Evolutionary conservation across 2,113 vertebrate species (phyloP).

Genomic region (Callaeas wilsoni): DNA sequence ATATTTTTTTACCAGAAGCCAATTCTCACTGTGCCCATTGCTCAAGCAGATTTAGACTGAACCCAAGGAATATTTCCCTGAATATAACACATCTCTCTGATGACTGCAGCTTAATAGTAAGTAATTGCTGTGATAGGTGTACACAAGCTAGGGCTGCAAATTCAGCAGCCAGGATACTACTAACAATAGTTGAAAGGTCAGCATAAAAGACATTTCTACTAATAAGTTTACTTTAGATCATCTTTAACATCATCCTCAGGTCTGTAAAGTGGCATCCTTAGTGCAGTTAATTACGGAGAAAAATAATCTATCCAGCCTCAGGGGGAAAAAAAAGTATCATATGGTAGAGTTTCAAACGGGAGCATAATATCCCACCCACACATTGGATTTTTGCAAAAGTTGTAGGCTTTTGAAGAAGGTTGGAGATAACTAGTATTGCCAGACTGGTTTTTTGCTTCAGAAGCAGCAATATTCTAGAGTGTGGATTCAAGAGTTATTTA

Average conservation of each 20-base stretch:
- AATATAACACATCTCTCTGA: neutral
- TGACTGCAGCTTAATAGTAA: neutral
- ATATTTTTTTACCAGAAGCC: neutral
- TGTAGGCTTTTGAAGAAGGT: neutral
- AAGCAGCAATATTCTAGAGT: neutral
- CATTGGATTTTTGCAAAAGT: neutral
- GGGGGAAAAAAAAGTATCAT: neutral
- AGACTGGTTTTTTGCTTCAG: neutral
- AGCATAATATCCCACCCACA: neutral
- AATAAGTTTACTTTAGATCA: neutral
- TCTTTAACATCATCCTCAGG: neutral
- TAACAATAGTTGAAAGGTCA: neutral
- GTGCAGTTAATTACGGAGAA: neutral
- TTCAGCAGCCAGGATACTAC: neutral
- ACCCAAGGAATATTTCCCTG: neutral
- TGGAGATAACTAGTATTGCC: neutral
- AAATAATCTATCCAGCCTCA: neutral
- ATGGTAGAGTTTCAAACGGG: neutral
- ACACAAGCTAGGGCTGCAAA: neutral
- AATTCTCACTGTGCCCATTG: neutral
- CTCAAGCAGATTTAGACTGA: neutral
- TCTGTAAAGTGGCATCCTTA: neutral
- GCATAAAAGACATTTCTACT: neutral
- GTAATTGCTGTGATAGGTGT: neutral
- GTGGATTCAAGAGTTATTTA: neutral